Conservation (phyloP, 2,113 vertebrate species). For the Leuciscus idus region DNA sequence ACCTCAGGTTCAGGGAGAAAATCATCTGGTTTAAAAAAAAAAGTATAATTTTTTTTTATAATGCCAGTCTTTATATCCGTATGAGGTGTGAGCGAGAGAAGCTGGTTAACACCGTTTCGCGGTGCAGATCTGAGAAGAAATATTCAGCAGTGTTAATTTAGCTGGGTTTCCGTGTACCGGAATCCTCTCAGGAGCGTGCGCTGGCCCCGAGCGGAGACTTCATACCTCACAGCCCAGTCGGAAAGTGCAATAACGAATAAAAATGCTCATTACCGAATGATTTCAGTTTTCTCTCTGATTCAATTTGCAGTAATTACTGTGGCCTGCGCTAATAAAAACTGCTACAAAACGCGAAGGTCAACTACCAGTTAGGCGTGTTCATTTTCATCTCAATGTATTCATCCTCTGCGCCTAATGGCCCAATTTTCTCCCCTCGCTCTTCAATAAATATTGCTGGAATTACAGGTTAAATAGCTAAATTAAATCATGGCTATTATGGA, state of each 20-base stretch:
- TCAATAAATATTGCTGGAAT: slow-evolving; percentile 99
- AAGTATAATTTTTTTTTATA: neutral
- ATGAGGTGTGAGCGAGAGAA: neutral
- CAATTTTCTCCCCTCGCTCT: slow-evolving; percentile 95
- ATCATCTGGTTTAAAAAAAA: slow-evolving; percentile 6
- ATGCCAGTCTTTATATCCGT: neutral
- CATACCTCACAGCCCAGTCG: slow-evolving; percentile 54
- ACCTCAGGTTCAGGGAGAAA: slow-evolving; percentile 27
- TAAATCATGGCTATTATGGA: slow-evolving; percentile 97
- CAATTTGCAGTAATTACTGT: slow-evolving; percentile 95
- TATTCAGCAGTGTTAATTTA: slow-evolving; percentile 43
- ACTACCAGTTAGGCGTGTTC: slow-evolving; percentile 97
- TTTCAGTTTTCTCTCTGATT: slow-evolving; percentile 92
- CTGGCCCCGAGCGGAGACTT: slow-evolving; percentile 34
- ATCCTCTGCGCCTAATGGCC: slow-evolving; percentile 97
- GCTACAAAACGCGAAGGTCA: slow-evolving; percentile 97
- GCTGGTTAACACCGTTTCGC: slow-evolving; percentile 34
- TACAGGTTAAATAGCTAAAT: slow-evolving; percentile 99
- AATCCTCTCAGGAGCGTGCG: slow-evolving; percentile 40
- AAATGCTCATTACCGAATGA: slow-evolving; percentile 96
- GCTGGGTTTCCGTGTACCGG: neutral
- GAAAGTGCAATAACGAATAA: slow-evolving; percentile 87
- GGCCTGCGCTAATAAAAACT: slow-evolving; percentile 92
- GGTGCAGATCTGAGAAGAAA: slow-evolving; percentile 32
- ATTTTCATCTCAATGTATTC: slow-evolving; percentile 99